These are phyloP conservation scores for Thinocorus orbignyianus DNA, from an alignment of 2,113 vertebrate genomes.

Conservation along the genomic window DNA sequence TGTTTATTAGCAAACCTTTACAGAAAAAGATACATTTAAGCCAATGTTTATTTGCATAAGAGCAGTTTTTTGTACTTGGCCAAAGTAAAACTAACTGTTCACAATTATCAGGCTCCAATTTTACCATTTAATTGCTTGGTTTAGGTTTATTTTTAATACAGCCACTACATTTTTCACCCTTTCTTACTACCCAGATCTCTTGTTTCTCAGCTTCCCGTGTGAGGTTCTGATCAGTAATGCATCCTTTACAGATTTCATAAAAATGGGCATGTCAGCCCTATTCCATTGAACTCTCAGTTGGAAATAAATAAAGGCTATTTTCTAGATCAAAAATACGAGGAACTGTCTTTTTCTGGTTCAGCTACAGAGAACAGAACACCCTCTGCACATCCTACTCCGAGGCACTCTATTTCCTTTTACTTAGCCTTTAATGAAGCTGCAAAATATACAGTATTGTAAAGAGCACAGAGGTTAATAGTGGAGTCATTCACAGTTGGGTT, in stretches of 20 bases:
- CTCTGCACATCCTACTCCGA: background rate
- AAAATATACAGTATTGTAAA: background rate
- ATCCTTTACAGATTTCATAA: background rate
- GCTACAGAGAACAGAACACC: constrained; percentile 29
- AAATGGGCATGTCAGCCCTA: background rate
- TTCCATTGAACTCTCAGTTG: background rate
- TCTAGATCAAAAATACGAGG: background rate
- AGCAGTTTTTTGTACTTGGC: background rate
- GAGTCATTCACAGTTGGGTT: background rate
- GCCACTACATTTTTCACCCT: background rate
- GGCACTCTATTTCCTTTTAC: constrained; percentile 27
- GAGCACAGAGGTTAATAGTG: background rate
- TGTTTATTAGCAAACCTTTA: background rate
- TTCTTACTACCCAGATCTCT: background rate
- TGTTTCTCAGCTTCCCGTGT: background rate
- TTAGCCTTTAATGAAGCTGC: background rate
- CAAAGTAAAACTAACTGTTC: background rate
- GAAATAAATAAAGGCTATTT: background rate
- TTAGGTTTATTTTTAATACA: background rate
- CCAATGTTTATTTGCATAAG: background rate
- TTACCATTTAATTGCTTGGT: background rate
- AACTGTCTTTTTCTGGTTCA: constrained; percentile 6
- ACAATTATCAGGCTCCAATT: background rate
- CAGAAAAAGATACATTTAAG: background rate
- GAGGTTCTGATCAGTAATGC: background rate